These are phyloP conservation scores for Scytalopus superciliaris DNA, from an alignment of 2,113 vertebrate species.

Conservation along the genomic window DNA sequence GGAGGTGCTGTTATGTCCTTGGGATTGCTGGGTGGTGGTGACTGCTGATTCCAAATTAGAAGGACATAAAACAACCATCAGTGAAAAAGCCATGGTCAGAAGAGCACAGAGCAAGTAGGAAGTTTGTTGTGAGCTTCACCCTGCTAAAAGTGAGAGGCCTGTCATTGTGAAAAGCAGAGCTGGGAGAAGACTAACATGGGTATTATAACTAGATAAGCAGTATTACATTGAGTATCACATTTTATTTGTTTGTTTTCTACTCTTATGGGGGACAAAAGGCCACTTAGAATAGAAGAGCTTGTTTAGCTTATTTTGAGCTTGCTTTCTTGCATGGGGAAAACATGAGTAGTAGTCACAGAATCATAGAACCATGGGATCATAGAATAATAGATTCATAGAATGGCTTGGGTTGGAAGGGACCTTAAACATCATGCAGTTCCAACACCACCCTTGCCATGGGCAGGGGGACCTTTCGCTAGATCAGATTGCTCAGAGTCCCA, in stretches of 20 bases:
- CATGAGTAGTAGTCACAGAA: not conserved
- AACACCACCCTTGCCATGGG: not conserved
- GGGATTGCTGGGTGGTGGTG: not conserved
- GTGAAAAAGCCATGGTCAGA: not conserved
- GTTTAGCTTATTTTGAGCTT: not conserved
- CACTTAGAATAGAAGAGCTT: not conserved
- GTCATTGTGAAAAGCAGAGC: not conserved
- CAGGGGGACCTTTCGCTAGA: not conserved
- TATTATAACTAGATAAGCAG: not conserved
- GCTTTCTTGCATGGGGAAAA: not conserved
- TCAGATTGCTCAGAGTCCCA: not conserved
- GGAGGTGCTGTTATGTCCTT: not conserved
- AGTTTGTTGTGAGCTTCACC: not conserved
- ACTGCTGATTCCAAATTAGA: not conserved
- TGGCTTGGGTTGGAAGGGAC: not conserved
- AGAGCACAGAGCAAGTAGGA: not conserved
- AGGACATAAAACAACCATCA: rapidly evolving
- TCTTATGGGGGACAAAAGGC: too few species aligned
- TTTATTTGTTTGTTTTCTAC: not conserved
- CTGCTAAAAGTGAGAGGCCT: not conserved
- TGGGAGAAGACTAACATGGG: not conserved
- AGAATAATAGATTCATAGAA: not conserved
- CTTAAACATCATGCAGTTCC: not conserved
- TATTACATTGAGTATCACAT: not conserved
- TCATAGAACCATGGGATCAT: not conserved